Percentiles rank a stretch among this genome's conserved stretches.
phyloP scores from a whole-genome alignment of 2,888 invertebrate species.

The Stictocephala bisonia region DNA sequence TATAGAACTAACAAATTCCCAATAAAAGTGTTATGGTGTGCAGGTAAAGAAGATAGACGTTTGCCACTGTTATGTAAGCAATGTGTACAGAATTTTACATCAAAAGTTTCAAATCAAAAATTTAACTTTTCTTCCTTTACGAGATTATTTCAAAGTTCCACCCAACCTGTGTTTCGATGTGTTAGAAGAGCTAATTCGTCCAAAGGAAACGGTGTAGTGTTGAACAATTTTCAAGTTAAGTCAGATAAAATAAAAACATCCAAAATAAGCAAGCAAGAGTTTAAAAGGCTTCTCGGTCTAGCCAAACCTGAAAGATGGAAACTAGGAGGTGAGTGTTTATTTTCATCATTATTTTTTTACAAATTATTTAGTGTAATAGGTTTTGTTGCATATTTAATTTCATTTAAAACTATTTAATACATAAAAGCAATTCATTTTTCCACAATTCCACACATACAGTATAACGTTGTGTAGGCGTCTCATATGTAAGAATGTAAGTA shows the following conservation, averaged over 20 bases:
- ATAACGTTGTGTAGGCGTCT: no score
- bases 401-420: no score
- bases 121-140: conserved; percentile 4
- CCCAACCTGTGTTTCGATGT: conserved; percentile 14
- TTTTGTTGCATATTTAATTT: no score
- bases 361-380: no score
- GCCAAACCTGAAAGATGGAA: conserved; percentile 58
- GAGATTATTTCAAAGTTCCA: not conserved
- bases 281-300: conserved; percentile 55
- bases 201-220: not conserved
- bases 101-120: conserved; percentile 2
- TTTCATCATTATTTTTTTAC: no score
- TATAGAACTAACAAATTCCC: conserved; percentile 35
- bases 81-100: conserved; percentile 32
- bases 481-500: no score
- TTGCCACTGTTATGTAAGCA: conserved; percentile 26
- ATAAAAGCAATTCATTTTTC: no score
- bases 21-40: conserved; percentile 12
- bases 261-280: conserved; percentile 48
- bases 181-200: conserved; percentile 8
- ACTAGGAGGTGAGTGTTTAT: conserved; percentile 54
- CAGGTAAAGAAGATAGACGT: conserved; percentile 18
- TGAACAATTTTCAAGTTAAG: not conserved
- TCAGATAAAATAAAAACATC: not conserved
- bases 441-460: no score